Conservation (phyloP, 2,113 vertebrate genomes). For the Macrotus californicus region DNA sequence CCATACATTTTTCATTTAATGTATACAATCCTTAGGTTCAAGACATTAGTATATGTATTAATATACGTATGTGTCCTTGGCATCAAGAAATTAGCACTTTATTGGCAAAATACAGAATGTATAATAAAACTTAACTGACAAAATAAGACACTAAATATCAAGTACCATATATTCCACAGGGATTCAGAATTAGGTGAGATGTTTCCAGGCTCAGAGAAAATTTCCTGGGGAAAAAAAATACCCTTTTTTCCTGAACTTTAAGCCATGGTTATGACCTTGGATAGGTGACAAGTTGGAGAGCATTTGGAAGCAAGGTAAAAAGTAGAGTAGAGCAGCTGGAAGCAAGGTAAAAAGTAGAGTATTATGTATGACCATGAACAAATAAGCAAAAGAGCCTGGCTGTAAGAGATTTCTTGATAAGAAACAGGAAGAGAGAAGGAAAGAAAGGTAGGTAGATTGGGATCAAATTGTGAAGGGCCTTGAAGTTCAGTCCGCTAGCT, state of each 20-base stretch:
- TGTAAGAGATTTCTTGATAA: background rate
- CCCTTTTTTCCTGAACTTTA: background rate
- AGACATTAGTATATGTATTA: background rate
- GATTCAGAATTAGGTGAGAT: background rate
- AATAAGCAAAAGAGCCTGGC: background rate
- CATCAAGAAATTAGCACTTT: background rate
- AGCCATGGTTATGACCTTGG: background rate
- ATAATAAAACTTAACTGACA: background rate
- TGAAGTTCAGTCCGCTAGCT: background rate
- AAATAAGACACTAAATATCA: background rate
- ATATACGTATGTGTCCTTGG: background rate
- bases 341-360: background rate
- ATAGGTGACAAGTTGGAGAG: background rate
- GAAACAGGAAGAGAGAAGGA: background rate
- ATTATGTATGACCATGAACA: background rate
- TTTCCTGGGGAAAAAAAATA: background rate
- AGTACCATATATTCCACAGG: background rate
- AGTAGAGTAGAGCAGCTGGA: background rate
- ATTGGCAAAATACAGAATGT: background rate
- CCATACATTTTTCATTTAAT: background rate
- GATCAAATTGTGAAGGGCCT: background rate
- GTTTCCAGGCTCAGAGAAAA: background rate
- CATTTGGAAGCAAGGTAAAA: background rate
- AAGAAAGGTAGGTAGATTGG: background rate
- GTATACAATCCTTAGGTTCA: background rate